These are phyloP conservation scores for Pangasianodon gigas DNA, from an alignment of 2,113 vertebrate species.

Conservation along the genomic window DNA sequence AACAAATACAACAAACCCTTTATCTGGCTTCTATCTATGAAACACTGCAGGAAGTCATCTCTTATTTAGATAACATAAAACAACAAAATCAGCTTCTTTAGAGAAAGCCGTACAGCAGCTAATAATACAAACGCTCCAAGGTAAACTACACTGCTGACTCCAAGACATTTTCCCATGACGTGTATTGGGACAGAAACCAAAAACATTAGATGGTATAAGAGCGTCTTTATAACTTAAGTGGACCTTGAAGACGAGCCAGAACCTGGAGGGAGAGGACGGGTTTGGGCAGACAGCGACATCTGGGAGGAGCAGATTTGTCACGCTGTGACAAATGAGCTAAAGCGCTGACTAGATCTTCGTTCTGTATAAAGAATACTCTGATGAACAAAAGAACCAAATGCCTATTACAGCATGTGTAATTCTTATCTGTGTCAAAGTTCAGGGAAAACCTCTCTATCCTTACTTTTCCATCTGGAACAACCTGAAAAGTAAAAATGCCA, in stretches of 20 bases:
- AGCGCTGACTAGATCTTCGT: not conserved
- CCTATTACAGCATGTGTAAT: slow-evolving; percentile 46
- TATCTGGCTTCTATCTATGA: not conserved
- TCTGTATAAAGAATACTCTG: slow-evolving; percentile 26
- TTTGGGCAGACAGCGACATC: slow-evolving; percentile 3
- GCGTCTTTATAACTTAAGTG: slow-evolving; percentile 19
- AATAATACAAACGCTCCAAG: slow-evolving; percentile 22
- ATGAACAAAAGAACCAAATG: slow-evolving; percentile 58
- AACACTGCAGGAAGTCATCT: not conserved
- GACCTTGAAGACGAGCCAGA: not conserved
- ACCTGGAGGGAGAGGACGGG: slow-evolving; percentile 5
- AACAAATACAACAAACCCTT: not conserved
- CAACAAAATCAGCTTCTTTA: slow-evolving; percentile 38
- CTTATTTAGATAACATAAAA: slow-evolving; percentile 52
- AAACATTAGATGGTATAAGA: slow-evolving; percentile 11
- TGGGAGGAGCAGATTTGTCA: not conserved
- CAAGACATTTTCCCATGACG: slow-evolving; percentile 53
- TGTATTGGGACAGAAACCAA: slow-evolving; percentile 57
- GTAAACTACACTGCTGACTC: slow-evolving; percentile 30
- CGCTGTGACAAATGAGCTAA: not conserved
- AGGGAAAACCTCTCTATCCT: slow-evolving; percentile 35
- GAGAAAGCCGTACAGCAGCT: slow-evolving; percentile 23
- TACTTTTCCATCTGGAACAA: slow-evolving; percentile 24
- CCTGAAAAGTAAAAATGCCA: not conserved
- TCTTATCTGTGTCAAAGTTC: slow-evolving; percentile 55